phyloP scores from a whole-genome alignment of 1,140 invertebrate genomes.

The Dreissena rostriformis region DNA sequence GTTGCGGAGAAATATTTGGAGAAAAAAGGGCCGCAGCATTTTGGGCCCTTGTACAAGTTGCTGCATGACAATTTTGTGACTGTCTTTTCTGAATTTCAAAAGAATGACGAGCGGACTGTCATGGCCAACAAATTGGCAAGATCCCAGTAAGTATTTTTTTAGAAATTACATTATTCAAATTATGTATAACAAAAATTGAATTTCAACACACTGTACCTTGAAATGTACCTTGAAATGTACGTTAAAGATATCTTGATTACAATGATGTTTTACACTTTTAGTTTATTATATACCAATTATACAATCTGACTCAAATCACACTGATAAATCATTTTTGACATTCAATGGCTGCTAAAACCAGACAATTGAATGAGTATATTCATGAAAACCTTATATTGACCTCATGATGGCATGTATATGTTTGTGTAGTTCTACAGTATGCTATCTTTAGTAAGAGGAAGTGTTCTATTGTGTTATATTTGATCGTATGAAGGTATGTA shows the following conservation, averaged over 20 bases:
- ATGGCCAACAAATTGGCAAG: constrained; percentile 44
- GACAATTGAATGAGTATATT: not conserved
- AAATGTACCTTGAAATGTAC: not conserved
- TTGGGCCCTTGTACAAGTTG: constrained; percentile 15
- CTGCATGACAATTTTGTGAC: constrained; percentile 20
- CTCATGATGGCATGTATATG: not conserved
- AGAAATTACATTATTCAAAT: too few species aligned
- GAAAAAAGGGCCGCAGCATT: constrained; percentile 21
- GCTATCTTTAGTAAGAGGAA: too few species aligned
- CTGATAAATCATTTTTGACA: too few species aligned
- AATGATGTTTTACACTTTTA: not conserved
- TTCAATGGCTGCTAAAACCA: too few species aligned
- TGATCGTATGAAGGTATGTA: too few species aligned
- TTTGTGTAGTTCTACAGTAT: not conserved
- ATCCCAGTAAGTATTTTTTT: constrained; percentile 29
- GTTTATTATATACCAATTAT: too few species aligned
- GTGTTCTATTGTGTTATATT: too few species aligned
- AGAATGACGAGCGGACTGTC: constrained; percentile 34
- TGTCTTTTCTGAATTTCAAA: constrained; percentile 4
- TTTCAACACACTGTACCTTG: not conserved
- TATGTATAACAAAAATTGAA: not conserved
- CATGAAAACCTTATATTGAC: not conserved
- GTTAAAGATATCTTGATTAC: not conserved
- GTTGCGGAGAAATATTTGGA: constrained; percentile 15
- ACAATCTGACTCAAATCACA: too few species aligned